Conservation (phyloP, 2,113 vertebrate species). For the Lophochroa leadbeateri region DNA sequence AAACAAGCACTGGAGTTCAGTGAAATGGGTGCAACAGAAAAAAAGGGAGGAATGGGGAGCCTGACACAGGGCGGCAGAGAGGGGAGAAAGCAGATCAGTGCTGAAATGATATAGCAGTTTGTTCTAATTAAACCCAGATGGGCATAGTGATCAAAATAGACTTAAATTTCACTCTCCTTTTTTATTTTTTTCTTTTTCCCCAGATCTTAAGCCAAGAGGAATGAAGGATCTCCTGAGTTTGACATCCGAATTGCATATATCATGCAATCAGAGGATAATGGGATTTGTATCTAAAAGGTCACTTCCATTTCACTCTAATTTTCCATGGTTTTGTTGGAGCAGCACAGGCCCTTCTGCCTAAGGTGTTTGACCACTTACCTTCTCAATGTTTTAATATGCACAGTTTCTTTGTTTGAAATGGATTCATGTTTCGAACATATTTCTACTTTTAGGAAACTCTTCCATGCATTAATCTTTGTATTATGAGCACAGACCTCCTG, state of each 20-base stretch:
- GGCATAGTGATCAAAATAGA: background rate
- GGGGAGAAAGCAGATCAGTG: background rate
- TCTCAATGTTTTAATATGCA: background rate
- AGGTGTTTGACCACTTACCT: background rate
- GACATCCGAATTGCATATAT: background rate
- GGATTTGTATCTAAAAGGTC: background rate
- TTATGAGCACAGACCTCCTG: background rate
- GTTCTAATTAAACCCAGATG: background rate
- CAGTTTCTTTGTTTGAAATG: background rate
- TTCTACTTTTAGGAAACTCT: background rate
- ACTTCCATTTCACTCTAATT: background rate
- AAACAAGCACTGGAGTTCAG: background rate
- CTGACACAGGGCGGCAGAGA: background rate
- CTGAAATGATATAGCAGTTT: background rate
- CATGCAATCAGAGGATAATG: background rate
- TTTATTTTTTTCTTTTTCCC: too few relatives aligned
- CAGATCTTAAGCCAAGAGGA: background rate
- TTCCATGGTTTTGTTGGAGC: background rate
- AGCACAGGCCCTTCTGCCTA: background rate
- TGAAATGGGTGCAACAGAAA: background rate
- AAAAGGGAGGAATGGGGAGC: background rate
- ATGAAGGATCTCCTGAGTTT: background rate
- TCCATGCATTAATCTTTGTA: background rate
- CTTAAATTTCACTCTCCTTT: background rate
- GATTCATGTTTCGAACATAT: background rate